phyloP scores from a whole-genome alignment of 1,140 invertebrate genomes.

The Elysia chlorotica region DNA sequence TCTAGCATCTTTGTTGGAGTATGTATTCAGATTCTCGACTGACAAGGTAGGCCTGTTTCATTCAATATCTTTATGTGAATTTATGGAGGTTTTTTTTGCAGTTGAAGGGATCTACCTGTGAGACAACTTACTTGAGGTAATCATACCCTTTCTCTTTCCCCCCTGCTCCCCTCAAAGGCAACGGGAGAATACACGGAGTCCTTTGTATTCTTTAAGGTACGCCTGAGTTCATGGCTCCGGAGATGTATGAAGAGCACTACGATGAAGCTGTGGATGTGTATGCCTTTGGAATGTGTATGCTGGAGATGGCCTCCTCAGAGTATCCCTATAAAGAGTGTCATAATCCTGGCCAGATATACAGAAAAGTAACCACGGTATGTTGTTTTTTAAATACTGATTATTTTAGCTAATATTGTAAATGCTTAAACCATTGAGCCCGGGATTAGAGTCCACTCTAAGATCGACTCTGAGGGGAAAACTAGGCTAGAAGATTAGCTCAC shows the following conservation, averaged over 20 bases:
- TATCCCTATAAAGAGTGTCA: constrained; percentile 99
- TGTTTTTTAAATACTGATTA: no score
- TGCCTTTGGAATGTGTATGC: constrained; percentile 99
- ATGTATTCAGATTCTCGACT: no score
- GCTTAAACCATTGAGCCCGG: no score
- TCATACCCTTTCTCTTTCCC: constrained; percentile 24
- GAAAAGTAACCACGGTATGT: constrained; percentile 94
- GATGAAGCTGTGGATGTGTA: constrained; percentile 99
- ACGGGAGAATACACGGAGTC: constrained; percentile 25
- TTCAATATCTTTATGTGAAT: no score
- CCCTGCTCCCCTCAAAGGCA: constrained; percentile 20
- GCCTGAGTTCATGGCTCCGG: constrained; percentile 99
- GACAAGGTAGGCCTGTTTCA: no score
- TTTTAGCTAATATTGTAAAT: no score
- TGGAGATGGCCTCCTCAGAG: constrained; percentile 99
- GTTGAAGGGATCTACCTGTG: no score
- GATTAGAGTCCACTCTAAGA: no score
- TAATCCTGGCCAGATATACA: constrained; percentile 98
- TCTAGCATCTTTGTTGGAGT: no score
- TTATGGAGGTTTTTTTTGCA: no score
- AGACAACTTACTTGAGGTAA: constrained; percentile 20
- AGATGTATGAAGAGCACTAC: constrained; percentile 99
- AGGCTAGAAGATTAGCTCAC: no score
- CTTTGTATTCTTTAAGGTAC: constrained; percentile 72
- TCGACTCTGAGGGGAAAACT: no score